Evolutionary conservation across 1,140 invertebrate species (phyloP).

Genomic region (Sitobion miscanthi): DNA sequence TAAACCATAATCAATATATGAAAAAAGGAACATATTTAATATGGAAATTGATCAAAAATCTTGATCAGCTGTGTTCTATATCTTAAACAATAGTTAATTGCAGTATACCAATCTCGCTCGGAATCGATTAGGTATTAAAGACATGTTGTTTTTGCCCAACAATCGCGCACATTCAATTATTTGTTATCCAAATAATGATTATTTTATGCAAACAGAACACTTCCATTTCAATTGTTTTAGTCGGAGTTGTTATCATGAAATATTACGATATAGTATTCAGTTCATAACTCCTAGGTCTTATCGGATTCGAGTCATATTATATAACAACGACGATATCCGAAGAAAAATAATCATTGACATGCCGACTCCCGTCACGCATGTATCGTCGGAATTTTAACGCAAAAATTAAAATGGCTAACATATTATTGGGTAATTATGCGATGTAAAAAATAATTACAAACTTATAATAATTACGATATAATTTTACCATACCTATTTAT

Average conservation of each 20-base stretch:
- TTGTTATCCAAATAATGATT: neutral
- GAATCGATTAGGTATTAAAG: neutral
- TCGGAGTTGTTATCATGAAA: neutral
- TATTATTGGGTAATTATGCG: neutral
- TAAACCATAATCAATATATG: neutral
- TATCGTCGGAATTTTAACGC: neutral
- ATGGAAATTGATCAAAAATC: neutral
- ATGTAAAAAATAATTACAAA: neutral
- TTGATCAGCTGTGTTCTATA: neutral
- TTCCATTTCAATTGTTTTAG: neutral
- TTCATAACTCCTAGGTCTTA: neutral
- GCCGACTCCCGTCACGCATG: neutral
- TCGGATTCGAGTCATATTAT: neutral
- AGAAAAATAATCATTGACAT: neutral
- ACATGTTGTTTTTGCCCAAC: neutral
- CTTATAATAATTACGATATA: neutral
- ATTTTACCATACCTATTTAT: neutral
- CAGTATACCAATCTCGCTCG: neutral
- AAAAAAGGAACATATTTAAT: neutral
- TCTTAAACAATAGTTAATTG: too few species aligned
- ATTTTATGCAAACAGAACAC: neutral
- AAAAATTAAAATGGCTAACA: neutral
- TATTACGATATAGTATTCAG: neutral
- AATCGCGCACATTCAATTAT: neutral
- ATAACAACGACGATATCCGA: neutral